Conservation (phyloP, 2,888 invertebrate species). For the Dysmachus trigonus region DNA sequence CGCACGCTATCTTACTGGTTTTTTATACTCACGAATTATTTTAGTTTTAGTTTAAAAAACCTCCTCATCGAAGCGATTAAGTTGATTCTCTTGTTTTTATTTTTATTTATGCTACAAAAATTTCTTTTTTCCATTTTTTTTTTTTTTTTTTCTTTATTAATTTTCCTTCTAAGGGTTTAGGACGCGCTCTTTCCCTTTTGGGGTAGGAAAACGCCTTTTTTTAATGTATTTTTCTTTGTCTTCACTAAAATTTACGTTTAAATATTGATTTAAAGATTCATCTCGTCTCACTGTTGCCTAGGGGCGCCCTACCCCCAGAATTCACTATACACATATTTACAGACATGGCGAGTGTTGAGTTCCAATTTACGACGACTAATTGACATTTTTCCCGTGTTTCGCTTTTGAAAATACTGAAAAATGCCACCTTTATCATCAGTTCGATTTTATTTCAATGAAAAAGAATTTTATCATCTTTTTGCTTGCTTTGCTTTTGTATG, state of each 20-base stretch:
- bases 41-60: constrained; percentile 26
- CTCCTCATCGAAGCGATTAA: constrained; percentile 12
- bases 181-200: not conserved
- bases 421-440: constrained; percentile 35
- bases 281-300: not conserved
- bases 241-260: not conserved
- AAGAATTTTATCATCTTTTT: not conserved
- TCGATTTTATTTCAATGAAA: constrained; percentile 1
- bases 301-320: not conserved
- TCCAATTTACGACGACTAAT: constrained; percentile 46
- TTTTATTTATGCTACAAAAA: constrained; percentile 24
- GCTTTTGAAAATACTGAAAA: constrained; percentile 12
- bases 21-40: constrained; percentile 1
- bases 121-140: not conserved
- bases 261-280: constrained; percentile 9
- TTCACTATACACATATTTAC: constrained; percentile 49
- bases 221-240: not conserved
- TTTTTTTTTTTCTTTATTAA: not conserved
- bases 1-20: not conserved
- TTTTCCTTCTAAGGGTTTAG: not conserved
- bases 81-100: not conserved
- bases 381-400: constrained; percentile 34
- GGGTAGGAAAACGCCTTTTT: not conserved
- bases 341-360: constrained; percentile 50
- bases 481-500: not conserved